phyloP scores from a whole-genome alignment of 2,888 invertebrate genomes.

The Apotomis turbidana region DNA sequence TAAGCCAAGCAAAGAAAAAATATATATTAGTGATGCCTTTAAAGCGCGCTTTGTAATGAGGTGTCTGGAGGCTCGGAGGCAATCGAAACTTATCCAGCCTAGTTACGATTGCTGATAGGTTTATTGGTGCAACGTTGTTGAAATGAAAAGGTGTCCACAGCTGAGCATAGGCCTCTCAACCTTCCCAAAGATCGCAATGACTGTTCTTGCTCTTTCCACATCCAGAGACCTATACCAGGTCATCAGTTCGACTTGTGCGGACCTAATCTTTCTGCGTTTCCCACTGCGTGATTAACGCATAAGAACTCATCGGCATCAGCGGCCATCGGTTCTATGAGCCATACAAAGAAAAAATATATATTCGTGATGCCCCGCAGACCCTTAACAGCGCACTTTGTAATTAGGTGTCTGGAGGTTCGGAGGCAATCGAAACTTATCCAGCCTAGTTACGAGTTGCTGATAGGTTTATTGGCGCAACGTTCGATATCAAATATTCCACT shows the following conservation, averaged over 20 bases:
- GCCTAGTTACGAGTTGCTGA: constrained; percentile 29
- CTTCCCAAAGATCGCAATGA: no score
- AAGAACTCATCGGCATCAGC: no score
- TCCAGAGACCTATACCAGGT: no score
- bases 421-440: constrained; percentile 33
- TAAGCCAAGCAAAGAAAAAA: no score
- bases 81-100: constrained; percentile 31
- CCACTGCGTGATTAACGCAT: no score
- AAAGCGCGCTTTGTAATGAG: constrained; percentile 24
- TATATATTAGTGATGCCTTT: neutral
- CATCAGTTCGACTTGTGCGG: no score
- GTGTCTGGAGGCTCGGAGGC: constrained; percentile 20
- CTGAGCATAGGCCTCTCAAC: no score
- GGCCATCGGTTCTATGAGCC: no score
- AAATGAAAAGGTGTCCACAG: neutral
- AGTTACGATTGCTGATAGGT: constrained; percentile 30
- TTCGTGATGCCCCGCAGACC: neutral
- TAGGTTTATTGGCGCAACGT: constrained; percentile 22
- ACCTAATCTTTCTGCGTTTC: no score
- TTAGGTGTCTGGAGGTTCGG: constrained; percentile 25
- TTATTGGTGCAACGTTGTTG: constrained; percentile 12
- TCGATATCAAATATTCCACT: constrained; percentile 20
- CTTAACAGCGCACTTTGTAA: constrained; percentile 21
- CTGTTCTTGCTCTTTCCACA: no score
- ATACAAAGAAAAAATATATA: no score